Evolutionary conservation across 1,140 invertebrate species (phyloP), one percentile per base, ranked within the genome.

Genomic region (Drosophila sproati): DNA sequence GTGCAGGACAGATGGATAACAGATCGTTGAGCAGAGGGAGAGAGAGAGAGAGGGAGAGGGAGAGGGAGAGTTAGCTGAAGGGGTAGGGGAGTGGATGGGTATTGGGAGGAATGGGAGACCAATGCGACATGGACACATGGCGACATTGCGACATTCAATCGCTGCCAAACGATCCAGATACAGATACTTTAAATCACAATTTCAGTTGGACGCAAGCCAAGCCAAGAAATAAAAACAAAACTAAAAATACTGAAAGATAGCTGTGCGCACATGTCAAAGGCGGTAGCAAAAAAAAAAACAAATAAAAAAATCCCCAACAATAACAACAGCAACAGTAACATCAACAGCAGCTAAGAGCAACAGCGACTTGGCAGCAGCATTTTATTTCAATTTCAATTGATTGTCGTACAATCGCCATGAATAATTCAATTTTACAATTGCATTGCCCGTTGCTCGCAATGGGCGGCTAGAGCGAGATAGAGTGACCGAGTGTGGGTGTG

Each of bases 331-430:
- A 69, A 39, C 20, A 20, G 20, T 20, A 20, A 20, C 20, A 20
- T 20, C 52, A 74, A 29, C 60, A 75, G 29, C 54, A 62, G 47
- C 56, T 61, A 60, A 60, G 31, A 64, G 47, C 50, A 39, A 39
- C 78, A 72, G 51, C 82, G 52, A 73, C 63, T 76, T 86, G 82
- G 82, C 83, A 82, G 80, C 77, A 87, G 82, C 83, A 87, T 87
- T 87, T 87, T 87, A 87, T 87, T 88, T 88, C 83, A 89, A 88
- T 88, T 88, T 88, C 83, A 88, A 88, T 88, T 88, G 83, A 88
- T 88, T 88, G 83, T 88, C 83, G 83, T 89, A 88, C 83, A 88
- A 88, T 88, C 83, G 83, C 85, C 80, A 88, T 88, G 83, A 87
- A 87, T 87, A 88, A 87, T 87, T 87, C 82, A 87, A 72, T 87